Evolutionary conservation across 2,113 vertebrate genomes (phyloP).

Genomic region (Recurvirostra avosetta): DNA sequence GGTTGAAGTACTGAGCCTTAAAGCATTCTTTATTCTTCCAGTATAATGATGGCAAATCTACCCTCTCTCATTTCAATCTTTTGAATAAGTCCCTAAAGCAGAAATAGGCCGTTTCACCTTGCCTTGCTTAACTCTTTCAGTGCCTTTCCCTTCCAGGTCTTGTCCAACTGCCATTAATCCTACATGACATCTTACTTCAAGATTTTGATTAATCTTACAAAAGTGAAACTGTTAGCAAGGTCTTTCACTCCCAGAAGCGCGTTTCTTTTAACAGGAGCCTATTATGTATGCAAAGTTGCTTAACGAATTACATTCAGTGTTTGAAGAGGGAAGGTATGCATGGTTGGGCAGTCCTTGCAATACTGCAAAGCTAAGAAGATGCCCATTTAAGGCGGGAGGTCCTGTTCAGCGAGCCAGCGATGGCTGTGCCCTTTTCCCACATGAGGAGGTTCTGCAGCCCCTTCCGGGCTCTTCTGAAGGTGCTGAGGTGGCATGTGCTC

Average conservation of each 20-base stretch:
- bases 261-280: background rate
- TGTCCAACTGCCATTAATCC: background rate
- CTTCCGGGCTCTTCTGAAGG: background rate
- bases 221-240: background rate
- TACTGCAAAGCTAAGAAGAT: background rate
- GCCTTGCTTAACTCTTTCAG: slow-evolving; percentile 27
- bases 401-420: background rate
- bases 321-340: background rate
- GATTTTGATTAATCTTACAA: background rate
- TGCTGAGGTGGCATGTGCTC: background rate
- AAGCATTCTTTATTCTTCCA: slow-evolving; percentile 55
- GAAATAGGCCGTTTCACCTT: slow-evolving; percentile 27
- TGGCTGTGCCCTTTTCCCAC: background rate
- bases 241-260: background rate
- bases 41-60: slow-evolving; percentile 18
- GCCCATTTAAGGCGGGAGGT: background rate
- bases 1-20: slow-evolving; percentile 22
- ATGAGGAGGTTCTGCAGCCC: background rate
- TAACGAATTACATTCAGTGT: background rate
- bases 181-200: background rate
- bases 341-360: background rate
- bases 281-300: background rate
- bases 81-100: slow-evolving; percentile 15
- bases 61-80: slow-evolving; percentile 32
- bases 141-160: background rate